phyloP scores from a whole-genome alignment of 2,888 invertebrate species.

The Abscondita cerata region DNA sequence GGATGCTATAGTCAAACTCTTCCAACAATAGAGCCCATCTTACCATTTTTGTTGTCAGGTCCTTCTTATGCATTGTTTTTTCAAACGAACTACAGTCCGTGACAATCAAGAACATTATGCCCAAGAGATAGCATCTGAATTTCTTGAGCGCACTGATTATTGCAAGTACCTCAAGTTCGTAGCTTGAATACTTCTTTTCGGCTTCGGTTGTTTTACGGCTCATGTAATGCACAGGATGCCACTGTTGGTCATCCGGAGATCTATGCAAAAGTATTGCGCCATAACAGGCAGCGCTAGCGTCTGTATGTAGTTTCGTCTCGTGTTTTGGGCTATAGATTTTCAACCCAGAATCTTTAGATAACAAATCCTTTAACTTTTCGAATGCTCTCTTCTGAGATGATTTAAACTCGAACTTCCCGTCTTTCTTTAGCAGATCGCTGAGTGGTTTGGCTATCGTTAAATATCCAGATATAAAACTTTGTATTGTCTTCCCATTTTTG shows the following conservation, averaged over 20 bases:
- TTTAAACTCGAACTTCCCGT: not conserved
- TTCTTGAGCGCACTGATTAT: slow-evolving; percentile 48
- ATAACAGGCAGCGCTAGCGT: slow-evolving; percentile 42
- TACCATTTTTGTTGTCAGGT: not conserved
- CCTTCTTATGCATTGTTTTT: not conserved
- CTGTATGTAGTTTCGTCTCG: slow-evolving; percentile 41
- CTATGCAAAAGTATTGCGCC: slow-evolving; percentile 38
- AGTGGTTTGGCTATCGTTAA: not conserved
- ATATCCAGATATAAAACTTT: not conserved
- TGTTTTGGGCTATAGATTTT: slow-evolving; percentile 18
- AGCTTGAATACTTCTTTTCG: slow-evolving; percentile 47
- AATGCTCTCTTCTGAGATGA: slow-evolving; percentile 32
- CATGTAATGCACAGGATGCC: slow-evolving; percentile 45
- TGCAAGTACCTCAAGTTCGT: slow-evolving; percentile 51
- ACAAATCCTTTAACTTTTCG: slow-evolving; percentile 28
- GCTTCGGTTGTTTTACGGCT: slow-evolving; percentile 46
- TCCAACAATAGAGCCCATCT: not conserved
- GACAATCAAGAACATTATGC: slow-evolving; percentile 35
- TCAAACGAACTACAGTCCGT: slow-evolving; percentile 32
- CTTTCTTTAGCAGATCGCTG: not conserved
- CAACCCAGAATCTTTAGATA: slow-evolving; percentile 30
- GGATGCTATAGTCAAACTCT: not conserved
- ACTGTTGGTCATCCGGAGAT: not conserved
- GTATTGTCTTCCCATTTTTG: not conserved
- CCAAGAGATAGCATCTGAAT: slow-evolving; percentile 47